Evolutionary conservation across 1,140 invertebrate species (phyloP), one percentile per base, ranked within the genome.

Genomic region (Neodiprion pinetum): DNA sequence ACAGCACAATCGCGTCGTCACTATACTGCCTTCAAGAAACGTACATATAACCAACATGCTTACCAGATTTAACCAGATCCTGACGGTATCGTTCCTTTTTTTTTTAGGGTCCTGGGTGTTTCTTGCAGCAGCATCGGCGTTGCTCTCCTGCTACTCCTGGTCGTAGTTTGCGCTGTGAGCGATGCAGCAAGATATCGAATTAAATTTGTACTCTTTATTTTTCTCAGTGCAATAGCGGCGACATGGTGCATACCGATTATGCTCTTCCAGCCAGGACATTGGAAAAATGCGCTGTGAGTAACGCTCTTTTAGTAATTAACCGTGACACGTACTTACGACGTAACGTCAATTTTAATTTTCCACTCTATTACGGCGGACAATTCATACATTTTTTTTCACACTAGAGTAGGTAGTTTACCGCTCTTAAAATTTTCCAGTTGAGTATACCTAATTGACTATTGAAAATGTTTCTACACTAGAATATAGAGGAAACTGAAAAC

Each of bases 221-320:
- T 93, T 53, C 80, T 90, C 7, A 90, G 89, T 69, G 82, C 91
- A 21, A 80, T 94, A 76, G 89, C 87, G 17, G 90, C 94, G 0
- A 90, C 92, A 72, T 84, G 91, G 23, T 92, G 92, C 71, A 90
- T 95, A 71, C 94, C 94, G 17, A 83, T 95, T 8, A 95, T 96
- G 94, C 85, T 95, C 14, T 83, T 93, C 2, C 90, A 88, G 75
- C 93, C 94, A 9, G 88, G 91, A 69, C 90, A 93, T 80, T 94
- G 92, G 78, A 91, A 89, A 81, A 95, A 95, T 87, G 94, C 93
- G 17, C 82, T 95, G 94, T 95, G 89, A 94, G 93, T 92, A 80
- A 28, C n/a, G 48, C 69, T 71, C 5, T 28, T n/a, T 74, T 73
- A 65, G 66, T 72, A 50, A 67, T 73, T 49, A 73, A 10, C 48